Conservation (phyloP, 1,140 invertebrate species). For the Branchinecta lindahli region DNA sequence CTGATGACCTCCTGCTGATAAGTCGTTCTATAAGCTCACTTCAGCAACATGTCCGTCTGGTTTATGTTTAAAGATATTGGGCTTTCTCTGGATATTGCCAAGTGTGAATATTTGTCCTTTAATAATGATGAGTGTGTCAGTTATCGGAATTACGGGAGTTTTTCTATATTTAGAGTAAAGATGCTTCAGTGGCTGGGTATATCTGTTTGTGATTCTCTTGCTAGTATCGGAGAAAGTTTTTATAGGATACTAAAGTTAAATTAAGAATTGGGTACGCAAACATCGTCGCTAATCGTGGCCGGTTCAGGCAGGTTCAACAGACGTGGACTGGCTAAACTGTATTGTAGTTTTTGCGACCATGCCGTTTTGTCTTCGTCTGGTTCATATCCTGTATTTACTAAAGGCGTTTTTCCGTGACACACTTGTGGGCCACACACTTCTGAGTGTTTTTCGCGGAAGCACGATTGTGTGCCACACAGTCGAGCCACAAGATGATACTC, state of each 20-base stretch:
- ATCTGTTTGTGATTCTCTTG: slow-evolving; percentile 1
- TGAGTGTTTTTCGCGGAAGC: too few relatives aligned
- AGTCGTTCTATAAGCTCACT: background rate
- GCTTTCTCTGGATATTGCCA: slow-evolving; percentile 5
- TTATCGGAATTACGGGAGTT: background rate
- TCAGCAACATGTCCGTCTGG: background rate
- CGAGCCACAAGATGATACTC: too few relatives aligned
- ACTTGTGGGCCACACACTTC: too few relatives aligned
- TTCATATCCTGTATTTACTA: background rate
- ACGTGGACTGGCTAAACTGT: slow-evolving; percentile 4
- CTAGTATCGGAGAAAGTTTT: slow-evolving; percentile 5
- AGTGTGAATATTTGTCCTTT: slow-evolving; percentile 9
- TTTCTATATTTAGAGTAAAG: slow-evolving; percentile 9
- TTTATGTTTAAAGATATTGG: slow-evolving; percentile 2
- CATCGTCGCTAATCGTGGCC: background rate
- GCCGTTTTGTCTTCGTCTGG: slow-evolving; percentile 1
- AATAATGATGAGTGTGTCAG: slow-evolving; percentile 6
- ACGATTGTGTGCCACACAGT: too few relatives aligned
- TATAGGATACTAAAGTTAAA: background rate
- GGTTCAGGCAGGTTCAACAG: too few relatives aligned
- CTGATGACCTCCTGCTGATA: background rate
- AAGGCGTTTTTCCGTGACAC: too few relatives aligned
- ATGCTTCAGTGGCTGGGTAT: background rate
- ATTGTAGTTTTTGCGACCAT: slow-evolving; percentile 6
- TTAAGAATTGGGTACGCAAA: slow-evolving; percentile 6